Evolutionary conservation across 1,140 invertebrate genomes (phyloP).

Genomic region (Ips nitidus): DNA sequence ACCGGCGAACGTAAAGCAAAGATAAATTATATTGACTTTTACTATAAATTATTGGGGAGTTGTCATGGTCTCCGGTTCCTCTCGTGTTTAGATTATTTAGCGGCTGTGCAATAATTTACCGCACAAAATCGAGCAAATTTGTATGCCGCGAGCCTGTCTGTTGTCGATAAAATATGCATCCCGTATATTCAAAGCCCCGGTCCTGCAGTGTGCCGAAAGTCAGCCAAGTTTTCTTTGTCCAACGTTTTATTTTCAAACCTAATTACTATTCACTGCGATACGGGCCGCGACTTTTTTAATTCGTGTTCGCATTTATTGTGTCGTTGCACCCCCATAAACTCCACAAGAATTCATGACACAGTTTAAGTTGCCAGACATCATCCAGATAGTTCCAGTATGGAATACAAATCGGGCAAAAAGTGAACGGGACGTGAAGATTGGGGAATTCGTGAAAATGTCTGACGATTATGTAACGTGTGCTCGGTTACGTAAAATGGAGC

Average conservation of each 20-base stretch:
- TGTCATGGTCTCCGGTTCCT: constrained; percentile 21
- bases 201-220: constrained; percentile 10
- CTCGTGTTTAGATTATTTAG: constrained; percentile 24
- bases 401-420: too few species aligned
- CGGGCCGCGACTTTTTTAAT: too few species aligned
- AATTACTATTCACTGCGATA: too few species aligned
- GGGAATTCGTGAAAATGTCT: too few species aligned
- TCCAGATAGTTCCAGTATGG: too few species aligned
- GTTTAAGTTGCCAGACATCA: too few species aligned
- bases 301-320: too few species aligned
- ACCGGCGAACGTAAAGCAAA: not conserved
- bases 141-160: constrained; percentile 21
- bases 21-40: constrained; percentile 24
- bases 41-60: constrained; percentile 15
- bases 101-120: constrained; percentile 17
- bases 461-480: too few species aligned
- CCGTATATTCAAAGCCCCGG: constrained; percentile 5
- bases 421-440: too few species aligned
- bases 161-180: constrained; percentile 27
- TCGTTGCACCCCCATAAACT: too few species aligned
- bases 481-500: too few species aligned
- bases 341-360: too few species aligned
- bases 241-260: not conserved
- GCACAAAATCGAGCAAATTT: constrained; percentile 23
- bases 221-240: not conserved